These are phyloP conservation scores for Drosophila macrospina DNA, from an alignment of 2,888 invertebrate species.

Conservation along the genomic window DNA sequence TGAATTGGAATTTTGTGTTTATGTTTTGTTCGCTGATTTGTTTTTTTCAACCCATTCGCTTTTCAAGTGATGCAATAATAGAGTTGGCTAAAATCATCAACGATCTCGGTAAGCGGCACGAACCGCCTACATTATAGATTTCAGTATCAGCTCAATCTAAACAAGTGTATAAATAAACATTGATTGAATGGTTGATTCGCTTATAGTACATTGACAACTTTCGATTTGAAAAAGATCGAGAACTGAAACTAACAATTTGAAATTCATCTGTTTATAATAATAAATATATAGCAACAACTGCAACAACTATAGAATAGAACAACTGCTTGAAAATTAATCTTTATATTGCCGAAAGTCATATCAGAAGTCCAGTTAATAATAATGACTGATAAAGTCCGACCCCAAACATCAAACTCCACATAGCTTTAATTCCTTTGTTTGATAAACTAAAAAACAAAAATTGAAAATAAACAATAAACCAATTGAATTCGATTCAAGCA, in stretches of 20 bases:
- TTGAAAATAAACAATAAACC: slow-evolving; percentile 15
- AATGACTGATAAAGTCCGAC: too few relatives aligned
- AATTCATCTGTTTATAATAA: background rate
- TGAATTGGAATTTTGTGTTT: slow-evolving; percentile 34
- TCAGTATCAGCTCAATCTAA: slow-evolving; percentile 21
- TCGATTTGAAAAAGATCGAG: background rate
- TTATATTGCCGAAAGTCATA: too few relatives aligned
- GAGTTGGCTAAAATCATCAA: slow-evolving; percentile 12
- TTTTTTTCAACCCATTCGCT: slow-evolving; percentile 17
- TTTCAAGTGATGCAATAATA: slow-evolving; percentile 32
- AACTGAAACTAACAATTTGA: background rate
- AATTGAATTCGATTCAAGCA: slow-evolving; percentile 19
- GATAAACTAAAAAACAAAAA: background rate
- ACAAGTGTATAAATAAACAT: background rate
- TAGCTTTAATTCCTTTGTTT: slow-evolving; percentile 1
- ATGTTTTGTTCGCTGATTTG: slow-evolving; percentile 35
- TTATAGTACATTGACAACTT: background rate
- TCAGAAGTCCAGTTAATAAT: background rate
- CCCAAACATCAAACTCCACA: background rate
- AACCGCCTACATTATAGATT: slow-evolving; percentile 8
- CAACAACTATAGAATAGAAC: too few relatives aligned
- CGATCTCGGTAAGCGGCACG: slow-evolving; percentile 28
- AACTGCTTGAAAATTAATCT: background rate
- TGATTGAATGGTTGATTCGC: background rate
- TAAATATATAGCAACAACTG: too few relatives aligned